Evolutionary conservation across 1,140 invertebrate species (phyloP), one percentile per base, ranked within the genome.

Genomic region (Schlechtendalia chinensis): DNA sequence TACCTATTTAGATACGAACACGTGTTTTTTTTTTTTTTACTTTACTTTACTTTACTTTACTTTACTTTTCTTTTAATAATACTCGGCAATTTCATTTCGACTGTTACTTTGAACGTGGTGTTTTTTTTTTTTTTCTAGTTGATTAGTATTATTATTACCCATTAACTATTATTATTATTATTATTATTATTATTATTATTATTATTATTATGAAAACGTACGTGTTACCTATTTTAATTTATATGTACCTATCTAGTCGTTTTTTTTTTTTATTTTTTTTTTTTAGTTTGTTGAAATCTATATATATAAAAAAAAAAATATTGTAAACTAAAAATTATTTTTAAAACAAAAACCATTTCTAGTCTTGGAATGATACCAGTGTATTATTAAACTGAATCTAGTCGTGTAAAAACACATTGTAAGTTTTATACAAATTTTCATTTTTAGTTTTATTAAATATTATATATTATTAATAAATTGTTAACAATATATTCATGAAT

Each of bases 321-420:
- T 69, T 69, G 67, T 69, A 69, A 27, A 69, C 65, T 67, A 67
- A 67, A 69, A 71, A 50, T 50, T 72, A 54, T 72, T 72, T 72
- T 53, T 53, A 63, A 32, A 63, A 39, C n/a, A 29, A 54, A 72
- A 72, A 72, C 65, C 16, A 17, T 72, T 72, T 72, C 69, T 72
- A 72, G 69, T 72, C 69, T 54, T 72, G 47, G 27, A 72, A 72
- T 54, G 69, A 24, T 72, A 72, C 69, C 69, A 72, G 29, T 32
- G 69, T 72, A 72, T 54, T 72, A 53, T 27, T 72, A n/a, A n/a
- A 72, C 69, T 72, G 54, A 53, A 29, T 67, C 69, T 72, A 72
- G 69, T 29, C 50, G 50, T 72, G 24, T 72, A 29, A 54, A 72
- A 69, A 54, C 17, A 32, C 69, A 72, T 54, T 72, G 50, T 72